phyloP scores from a whole-genome alignment of 2,888 invertebrate species.

The Eupithecia dodoneata region DNA sequence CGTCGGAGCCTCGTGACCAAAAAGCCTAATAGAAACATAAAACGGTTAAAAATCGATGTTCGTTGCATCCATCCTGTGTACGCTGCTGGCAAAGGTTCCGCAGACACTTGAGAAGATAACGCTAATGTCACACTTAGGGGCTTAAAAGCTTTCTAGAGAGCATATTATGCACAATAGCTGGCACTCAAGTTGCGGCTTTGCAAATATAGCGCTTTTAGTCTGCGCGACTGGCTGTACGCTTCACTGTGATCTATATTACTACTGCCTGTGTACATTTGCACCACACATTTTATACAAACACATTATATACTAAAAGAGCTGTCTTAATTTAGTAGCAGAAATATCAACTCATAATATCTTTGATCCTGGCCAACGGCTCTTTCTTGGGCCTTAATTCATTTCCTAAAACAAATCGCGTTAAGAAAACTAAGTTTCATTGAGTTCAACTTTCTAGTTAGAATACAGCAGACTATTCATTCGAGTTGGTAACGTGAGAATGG shows the following conservation, averaged over 20 bases:
- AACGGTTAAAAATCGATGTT: conserved; percentile 42
- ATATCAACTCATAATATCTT: background rate
- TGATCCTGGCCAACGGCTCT: background rate
- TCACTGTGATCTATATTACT: conserved; percentile 9
- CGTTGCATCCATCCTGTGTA: conserved; percentile 36
- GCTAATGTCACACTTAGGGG: conserved; percentile 40
- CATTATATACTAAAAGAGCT: background rate
- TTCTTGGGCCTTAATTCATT: background rate
- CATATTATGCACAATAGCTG: conserved; percentile 20
- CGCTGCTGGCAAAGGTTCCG: conserved; percentile 33
- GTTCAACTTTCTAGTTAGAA: conserved; percentile 56
- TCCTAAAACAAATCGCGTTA: background rate
- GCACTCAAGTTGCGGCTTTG: conserved; percentile 13
- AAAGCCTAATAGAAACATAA: conserved; percentile 58
- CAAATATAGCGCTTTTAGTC: conserved; percentile 14
- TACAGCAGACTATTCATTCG: conserved; percentile 61
- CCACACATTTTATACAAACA: background rate
- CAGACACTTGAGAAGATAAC: conserved; percentile 38
- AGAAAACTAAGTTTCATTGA: background rate
- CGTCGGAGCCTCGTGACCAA: conserved; percentile 57
- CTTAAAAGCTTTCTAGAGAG: conserved; percentile 42
- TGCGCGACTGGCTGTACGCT: background rate
- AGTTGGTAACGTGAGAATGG: conserved; percentile 67
- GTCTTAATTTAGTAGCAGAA: background rate
- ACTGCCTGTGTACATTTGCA: background rate